Base-by-base conservation (phyloP, 2,888 invertebrate genomes). In the Dasysyrphus tricinctus region DNA sequence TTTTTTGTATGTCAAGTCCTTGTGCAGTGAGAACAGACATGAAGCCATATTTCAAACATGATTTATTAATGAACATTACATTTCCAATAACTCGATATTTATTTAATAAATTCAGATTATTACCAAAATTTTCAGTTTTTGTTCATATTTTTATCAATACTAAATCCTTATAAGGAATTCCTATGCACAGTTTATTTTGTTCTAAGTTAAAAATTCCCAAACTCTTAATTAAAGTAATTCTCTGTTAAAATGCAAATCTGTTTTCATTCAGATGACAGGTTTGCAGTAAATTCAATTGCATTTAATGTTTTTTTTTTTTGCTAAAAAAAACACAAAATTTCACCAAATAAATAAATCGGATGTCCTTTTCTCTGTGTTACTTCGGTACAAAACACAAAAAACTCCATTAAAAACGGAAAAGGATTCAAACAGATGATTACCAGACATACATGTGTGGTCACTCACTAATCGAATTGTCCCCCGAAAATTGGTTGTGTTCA, bases 401-500 rank as follows among this genome's bases (percentile, higher is more conserved):
- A 57, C 29, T 73, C 63, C 54, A 74, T 84, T 84, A 85, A 85
- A 54, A 85, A 77, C 49, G 70, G 47, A 74, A 81, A 81, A 69
- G 81, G 81, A 81, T 81, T 65, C 49, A n/a, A 81, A 69, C 73
- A 81, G 74, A 81, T 85, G 85, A 85, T 85, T 85, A 85, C 77
- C 81, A 86, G 78, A 86, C 78, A 19, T 69, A 78, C 75, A 86
- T 82, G 67, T 82, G 86, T 75, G 81, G 86, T 82, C 86, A 76
- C 24, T 79, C 75, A 78, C 86, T 86, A 86, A 86, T 86, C 82
- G 86, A 86, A 86, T 86, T 82, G 82, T 82, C 70, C 78, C 70
- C 78, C 74, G 57, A 86, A 85, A 86, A 82, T 74, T 81, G 85
- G 78, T 65, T 86, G 81, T 78, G 63, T 82, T 59, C 82, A 78